Percentiles rank a stretch among this genome's conserved stretches.
Evolutionary conservation across 1,140 invertebrate species (phyloP).

Genomic region (Hyles euphorbiae): DNA sequence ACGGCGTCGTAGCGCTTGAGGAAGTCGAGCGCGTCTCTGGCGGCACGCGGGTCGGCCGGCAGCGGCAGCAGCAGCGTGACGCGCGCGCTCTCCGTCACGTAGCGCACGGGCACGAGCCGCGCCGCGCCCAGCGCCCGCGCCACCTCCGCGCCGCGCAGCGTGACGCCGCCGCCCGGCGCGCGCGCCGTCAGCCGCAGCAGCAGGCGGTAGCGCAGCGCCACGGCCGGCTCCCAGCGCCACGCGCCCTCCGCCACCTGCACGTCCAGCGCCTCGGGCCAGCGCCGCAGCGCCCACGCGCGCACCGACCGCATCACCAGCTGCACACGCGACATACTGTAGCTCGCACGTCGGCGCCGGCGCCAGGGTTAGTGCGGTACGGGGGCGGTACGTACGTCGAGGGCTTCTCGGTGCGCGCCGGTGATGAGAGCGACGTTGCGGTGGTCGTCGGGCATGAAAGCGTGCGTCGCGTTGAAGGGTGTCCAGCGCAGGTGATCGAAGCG

Average conservation of each 20-base stretch:
- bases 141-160: conserved; percentile 74
- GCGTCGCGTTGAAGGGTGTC: conserved; percentile 89
- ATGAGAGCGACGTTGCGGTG: conserved; percentile 57
- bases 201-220: conserved; percentile 92
- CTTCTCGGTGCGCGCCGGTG: conserved; percentile 22
- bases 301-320: conserved; percentile 14
- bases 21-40: conserved; percentile 49
- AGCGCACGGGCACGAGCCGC: conserved; percentile 91
- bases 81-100: conserved; percentile 91
- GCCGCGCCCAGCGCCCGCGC: conserved; percentile 88
- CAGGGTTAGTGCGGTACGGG: conserved; percentile 29
- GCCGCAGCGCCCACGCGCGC: conserved; percentile 21
- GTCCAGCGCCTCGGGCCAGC: conserved; percentile 13
- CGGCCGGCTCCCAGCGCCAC: conserved; percentile 88
- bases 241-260: conserved; percentile 86
- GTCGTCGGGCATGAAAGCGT: conserved; percentile 85
- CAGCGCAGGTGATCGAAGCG: conserved; percentile 91
- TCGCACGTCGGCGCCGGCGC: conserved; percentile 32
- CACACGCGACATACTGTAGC: not conserved
- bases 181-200: conserved; percentile 84
- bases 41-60: conserved; percentile 16
- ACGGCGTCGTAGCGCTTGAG: conserved; percentile 31
- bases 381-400: conserved; percentile 70
- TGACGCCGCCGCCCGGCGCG: conserved; percentile 82
- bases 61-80: conserved; percentile 84